A percentile compares a stretch with the other conserved stretches of the same genome.
These are phyloP conservation scores for Donacobius atricapilla DNA, from an alignment of 2,113 vertebrate genomes.

Conservation along the genomic window DNA sequence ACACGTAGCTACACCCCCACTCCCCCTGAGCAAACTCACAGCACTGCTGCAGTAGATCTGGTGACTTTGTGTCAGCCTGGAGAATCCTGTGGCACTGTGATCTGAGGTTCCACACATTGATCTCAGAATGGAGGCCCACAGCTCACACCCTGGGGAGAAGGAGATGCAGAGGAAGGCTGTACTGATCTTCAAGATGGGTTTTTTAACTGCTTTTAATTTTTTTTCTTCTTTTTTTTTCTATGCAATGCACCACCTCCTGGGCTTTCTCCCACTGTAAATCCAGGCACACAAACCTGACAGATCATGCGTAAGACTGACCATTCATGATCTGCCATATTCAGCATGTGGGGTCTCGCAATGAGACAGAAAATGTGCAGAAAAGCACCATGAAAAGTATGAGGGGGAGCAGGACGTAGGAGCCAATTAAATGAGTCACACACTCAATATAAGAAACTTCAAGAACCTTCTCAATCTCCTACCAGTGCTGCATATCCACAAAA, in stretches of 20 bases:
- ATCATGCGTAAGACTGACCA: neutral
- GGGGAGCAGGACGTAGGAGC: neutral
- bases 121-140: neutral
- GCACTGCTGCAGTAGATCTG: neutral
- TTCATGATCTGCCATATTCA: neutral
- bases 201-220: neutral
- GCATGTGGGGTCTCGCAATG: neutral
- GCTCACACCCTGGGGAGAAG: neutral
- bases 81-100: neutral
- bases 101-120: neutral
- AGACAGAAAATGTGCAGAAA: neutral
- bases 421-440: conserved; percentile 8
- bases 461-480: neutral
- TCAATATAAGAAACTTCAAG: neutral
- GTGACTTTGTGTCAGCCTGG: neutral
- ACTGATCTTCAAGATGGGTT: neutral
- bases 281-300: neutral
- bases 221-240: neutral
- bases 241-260: neutral
- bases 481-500: neutral
- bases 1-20: neutral
- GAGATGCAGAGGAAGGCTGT: neutral
- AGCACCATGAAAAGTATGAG: neutral
- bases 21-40: neutral
- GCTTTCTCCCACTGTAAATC: neutral